These are phyloP conservation scores for Lordiphosa collinella DNA, from an alignment of 1,140 invertebrate genomes.

Conservation along the genomic window DNA sequence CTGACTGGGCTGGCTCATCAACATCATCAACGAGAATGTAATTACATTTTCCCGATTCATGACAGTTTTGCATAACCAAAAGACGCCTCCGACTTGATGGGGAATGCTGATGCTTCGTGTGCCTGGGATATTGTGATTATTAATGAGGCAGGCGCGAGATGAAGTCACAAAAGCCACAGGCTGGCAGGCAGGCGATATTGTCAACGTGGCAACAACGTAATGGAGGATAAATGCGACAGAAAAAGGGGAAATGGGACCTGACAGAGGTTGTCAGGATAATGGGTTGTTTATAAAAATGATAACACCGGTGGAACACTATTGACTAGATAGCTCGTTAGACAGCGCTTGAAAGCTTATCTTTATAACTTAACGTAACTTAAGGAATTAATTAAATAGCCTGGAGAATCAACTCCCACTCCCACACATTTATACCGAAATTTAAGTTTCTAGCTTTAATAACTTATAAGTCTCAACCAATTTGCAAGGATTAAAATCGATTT, in stretches of 20 bases:
- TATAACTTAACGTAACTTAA: no score
- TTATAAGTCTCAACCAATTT: no score
- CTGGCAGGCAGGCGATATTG: constrained; percentile 5
- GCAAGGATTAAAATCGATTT: no score
- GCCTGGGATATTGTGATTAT: constrained; percentile 10
- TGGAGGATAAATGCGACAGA: not conserved
- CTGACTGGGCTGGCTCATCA: constrained; percentile 5
- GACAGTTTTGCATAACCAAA: constrained; percentile 44
- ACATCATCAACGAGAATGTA: constrained; percentile 73
- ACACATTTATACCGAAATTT: no score
- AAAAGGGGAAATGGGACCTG: not conserved
- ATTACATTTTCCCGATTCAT: constrained; percentile 68
- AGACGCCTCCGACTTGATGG: constrained; percentile 16
- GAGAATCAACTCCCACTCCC: no score
- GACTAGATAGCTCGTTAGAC: not conserved
- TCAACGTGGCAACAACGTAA: constrained; percentile 1
- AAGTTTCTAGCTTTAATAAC: no score
- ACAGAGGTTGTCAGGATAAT: not conserved
- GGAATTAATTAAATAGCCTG: no score
- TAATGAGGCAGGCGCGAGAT: constrained; percentile 8
- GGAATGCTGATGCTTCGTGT: not conserved
- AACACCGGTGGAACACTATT: not conserved
- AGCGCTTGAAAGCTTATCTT: not conserved
- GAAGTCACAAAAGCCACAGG: constrained; percentile 4
- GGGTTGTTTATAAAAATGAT: not conserved